Conservation (phyloP, 2,113 vertebrate species). For the Rhinoderma darwinii region DNA sequence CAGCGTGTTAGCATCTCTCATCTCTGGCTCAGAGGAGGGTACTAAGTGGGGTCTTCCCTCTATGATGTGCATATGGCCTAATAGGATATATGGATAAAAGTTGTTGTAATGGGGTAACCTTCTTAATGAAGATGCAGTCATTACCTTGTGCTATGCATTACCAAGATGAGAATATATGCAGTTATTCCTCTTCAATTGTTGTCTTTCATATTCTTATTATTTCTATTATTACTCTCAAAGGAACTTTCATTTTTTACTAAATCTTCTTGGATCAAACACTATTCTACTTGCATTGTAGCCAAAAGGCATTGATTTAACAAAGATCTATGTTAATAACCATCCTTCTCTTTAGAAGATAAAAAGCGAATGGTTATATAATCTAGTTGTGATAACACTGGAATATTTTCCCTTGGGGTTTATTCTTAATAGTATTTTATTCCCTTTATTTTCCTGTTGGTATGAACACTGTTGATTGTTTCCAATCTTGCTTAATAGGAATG, state of each 20-base stretch:
- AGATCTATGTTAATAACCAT: slow-evolving; percentile 51
- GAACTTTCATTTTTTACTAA: slow-evolving; percentile 37
- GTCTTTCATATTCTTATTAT: slow-evolving; percentile 29
- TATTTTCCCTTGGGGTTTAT: slow-evolving; percentile 36
- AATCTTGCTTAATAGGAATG: slow-evolving; percentile 27
- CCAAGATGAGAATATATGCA: neutral
- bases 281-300: slow-evolving; percentile 42
- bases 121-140: neutral
- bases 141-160: neutral
- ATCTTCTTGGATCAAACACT: slow-evolving; percentile 46
- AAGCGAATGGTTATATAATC: slow-evolving; percentile 55
- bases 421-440: slow-evolving; percentile 38
- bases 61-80: too few species aligned
- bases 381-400: slow-evolving; percentile 44
- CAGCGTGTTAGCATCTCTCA: too few species aligned
- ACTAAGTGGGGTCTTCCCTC: too few species aligned
- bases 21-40: too few species aligned
- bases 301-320: slow-evolving; percentile 47
- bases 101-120: too few species aligned
- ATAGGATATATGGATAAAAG: too few species aligned
- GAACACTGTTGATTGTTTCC: slow-evolving; percentile 37
- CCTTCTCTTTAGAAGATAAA: slow-evolving; percentile 45
- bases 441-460: slow-evolving; percentile 16
- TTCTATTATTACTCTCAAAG: slow-evolving; percentile 29
- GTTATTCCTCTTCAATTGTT: neutral